phyloP scores from a whole-genome alignment of 1,140 invertebrate genomes.

The Aphaenogaster ashmeadi region DNA sequence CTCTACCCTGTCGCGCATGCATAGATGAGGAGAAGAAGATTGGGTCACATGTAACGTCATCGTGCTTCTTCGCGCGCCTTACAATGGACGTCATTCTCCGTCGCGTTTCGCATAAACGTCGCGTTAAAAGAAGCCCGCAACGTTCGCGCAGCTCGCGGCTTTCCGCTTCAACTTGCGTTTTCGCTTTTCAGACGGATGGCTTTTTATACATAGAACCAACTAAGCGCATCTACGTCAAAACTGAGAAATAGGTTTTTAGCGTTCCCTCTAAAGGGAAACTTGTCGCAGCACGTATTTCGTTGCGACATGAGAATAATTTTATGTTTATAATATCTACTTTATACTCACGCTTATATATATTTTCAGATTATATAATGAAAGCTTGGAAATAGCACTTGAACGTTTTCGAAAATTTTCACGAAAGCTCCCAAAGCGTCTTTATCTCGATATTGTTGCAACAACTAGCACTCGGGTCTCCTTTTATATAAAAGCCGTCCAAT shows the following conservation, averaged over 20 bases:
- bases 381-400: background rate
- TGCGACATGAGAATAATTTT: conserved; percentile 2
- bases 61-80: background rate
- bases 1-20: background rate
- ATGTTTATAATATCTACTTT: background rate
- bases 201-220: conserved; percentile 14
- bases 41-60: conserved; percentile 36
- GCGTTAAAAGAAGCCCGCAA: conserved; percentile 21
- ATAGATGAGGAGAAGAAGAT: conserved; percentile 35
- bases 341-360: background rate
- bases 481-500: conserved; percentile 61
- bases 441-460: conserved; percentile 19
- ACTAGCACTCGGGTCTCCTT: background rate
- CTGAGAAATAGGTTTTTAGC: background rate
- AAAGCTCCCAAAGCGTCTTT: conserved; percentile 7
- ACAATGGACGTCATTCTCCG: conserved; percentile 27
- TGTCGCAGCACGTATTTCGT: background rate
- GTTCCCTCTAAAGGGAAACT: background rate
- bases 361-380: background rate
- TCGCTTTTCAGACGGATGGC: conserved; percentile 7
- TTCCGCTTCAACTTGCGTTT: conserved; percentile 12
- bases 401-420: background rate
- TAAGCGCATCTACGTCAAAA: background rate
- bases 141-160: conserved; percentile 9
- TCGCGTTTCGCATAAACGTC: conserved; percentile 24